Base-by-base conservation (phyloP, 1,140 invertebrate genomes). In the Nebria ingens region DNA sequence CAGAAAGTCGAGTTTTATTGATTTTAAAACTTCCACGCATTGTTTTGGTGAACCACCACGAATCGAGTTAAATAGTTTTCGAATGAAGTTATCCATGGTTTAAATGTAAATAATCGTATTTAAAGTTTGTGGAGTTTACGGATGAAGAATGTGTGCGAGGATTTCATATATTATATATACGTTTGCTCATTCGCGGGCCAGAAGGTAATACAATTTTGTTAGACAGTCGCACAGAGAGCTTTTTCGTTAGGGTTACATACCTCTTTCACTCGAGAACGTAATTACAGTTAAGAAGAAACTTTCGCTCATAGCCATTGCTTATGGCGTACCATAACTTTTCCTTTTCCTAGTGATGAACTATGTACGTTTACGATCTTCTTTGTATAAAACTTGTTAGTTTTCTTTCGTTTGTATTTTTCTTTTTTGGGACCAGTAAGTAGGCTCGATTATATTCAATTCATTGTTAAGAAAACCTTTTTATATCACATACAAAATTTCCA, bases 261-360 rank as follows among this genome's bases (percentile, higher is more conserved):
- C n/a, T n/a, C n/a, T n/a, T n/a, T n/a, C n/a, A n/a, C n/a, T 45
- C 17, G 40, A 45, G 40, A 45, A 45, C 40, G 40, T 45, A 45
- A 45, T 45, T 45, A 45, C 40, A 45, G 9, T 45, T 45, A 45
- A 17, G 40, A 45, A 45, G 40, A 45, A 45, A 45, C 40, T 45
- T 45, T 45, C 40, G 9, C 17, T 45, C 40, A 17, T 45, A 17
- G 40, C 17, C 40, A 17, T 4, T 45, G 17, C 40, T 45, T 45
- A 45, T 9, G 17, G 17, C 4, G 17, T 9, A 45, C 40, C 15
- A 45, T 45, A 45, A 45, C 40, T 45, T 45, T 45, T 45, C 40
- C 40, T 45, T 45, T 17, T 45, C 9, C 40, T 45, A 12, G 40
- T 45, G 40, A 45, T 45, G 40, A 4, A 45, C 40, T 34, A 9